phyloP scores from a whole-genome alignment of 1,140 invertebrate species.

The Centruroides vittatus region DNA sequence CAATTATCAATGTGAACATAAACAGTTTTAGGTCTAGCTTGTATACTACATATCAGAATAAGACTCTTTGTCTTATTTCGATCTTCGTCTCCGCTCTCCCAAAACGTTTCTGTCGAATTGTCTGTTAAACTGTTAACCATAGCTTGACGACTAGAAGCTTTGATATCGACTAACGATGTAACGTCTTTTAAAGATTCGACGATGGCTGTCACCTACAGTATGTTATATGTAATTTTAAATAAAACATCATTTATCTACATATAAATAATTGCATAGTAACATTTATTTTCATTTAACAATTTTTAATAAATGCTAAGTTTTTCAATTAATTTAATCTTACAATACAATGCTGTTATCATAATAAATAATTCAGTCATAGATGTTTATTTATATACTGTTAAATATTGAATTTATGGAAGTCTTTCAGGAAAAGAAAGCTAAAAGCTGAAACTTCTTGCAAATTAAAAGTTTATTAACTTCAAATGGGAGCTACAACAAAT shows the following conservation, averaged over 20 bases:
- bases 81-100: slow-evolving; percentile 97
- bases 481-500: no score
- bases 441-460: no score
- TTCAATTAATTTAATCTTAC: no score
- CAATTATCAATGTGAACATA: slow-evolving; percentile 88
- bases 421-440: no score
- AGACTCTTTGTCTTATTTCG: slow-evolving; percentile 70
- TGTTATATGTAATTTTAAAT: background rate
- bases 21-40: slow-evolving; percentile 45
- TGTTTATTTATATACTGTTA: no score
- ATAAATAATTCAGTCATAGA: no score
- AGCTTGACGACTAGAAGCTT: slow-evolving; percentile 78
- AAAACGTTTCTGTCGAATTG: slow-evolving; percentile 94
- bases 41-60: slow-evolving; percentile 37
- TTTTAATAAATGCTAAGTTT: background rate
- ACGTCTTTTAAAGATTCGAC: slow-evolving; percentile 56
- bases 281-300: background rate
- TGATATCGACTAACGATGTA: slow-evolving; percentile 58
- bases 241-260: background rate
- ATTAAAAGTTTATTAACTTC: no score
- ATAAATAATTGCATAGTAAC: background rate
- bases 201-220: slow-evolving; percentile 25
- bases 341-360: no score
- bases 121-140: slow-evolving; percentile 87
- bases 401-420: no score